Evolutionary conservation across 2,888 invertebrate species (phyloP), one percentile per base, ranked within the genome.

Genomic region (Lycocerus yunnanus): DNA sequence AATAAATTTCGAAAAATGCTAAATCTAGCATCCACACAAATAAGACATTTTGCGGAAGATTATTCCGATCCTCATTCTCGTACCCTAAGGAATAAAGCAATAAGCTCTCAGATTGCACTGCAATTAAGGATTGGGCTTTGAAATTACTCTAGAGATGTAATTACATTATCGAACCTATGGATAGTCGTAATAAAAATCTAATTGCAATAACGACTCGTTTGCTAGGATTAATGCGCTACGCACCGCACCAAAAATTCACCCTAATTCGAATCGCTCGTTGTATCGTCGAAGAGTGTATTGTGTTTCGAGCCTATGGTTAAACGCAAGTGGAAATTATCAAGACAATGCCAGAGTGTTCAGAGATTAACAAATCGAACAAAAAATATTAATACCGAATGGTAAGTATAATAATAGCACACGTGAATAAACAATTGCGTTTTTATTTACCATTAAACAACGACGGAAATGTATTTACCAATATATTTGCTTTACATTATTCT

Each of bases 51-150:
- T n/a, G 60, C 5, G 15, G 11, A 15, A 60, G 15, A 60, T 60
- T 63, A 63, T 15, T 63, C 61, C 8, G 16, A 15, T 63, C 13
- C 18, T 20, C 16, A 63, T 68, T 65, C 58, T 70, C 68, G 63
- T 21, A 65, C 67, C 68, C 71, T 20, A 58, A 70, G 69, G 74
- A 68, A 68, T 70, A 63, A 67, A 63, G 74, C 68, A 74, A 74
- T 74, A 74, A 71, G 74, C 58, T 66, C 20, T 67, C 67, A 74
- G 71, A 74, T 74, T 71, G 67, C 71, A 15, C 14, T 60, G 27
- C 66, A 73, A 69, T 73, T 70, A 70, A 69, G 43, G 69, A 73
- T 70, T 70, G 43, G 73, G 65, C 67, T 69, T 60, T 61, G 18
- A 70, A 66, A 66, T 70, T 70, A 70, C 66, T 66, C 69, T 15